phyloP scores from a whole-genome alignment of 2,113 vertebrate genomes.

The Xenotilapia caudafasciata region DNA sequence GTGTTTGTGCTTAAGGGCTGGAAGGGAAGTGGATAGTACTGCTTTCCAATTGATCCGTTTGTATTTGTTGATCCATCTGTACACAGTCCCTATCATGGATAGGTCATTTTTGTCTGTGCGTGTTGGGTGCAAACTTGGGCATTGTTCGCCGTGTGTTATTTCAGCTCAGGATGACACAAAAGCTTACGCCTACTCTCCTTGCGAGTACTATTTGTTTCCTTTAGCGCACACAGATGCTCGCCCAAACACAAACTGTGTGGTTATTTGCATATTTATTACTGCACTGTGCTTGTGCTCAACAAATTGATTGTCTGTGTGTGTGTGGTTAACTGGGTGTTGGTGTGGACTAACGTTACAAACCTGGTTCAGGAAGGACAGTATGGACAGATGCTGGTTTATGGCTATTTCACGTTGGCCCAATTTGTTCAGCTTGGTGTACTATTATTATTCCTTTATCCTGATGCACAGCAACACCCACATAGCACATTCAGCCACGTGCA shows the following conservation, averaged over 20 bases:
- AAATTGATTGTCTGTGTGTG: constrained; percentile 12
- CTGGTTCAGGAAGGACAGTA: constrained; percentile 17
- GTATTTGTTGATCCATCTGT: constrained; percentile 38
- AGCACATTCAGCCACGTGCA: background rate
- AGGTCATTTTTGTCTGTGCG: background rate
- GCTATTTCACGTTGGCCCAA: constrained; percentile 11
- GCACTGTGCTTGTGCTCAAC: constrained; percentile 4
- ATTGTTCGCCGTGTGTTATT: background rate
- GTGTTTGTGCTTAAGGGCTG: background rate
- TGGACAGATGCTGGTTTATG: constrained; percentile 32
- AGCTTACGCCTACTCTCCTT: background rate
- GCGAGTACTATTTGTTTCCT: constrained; percentile 4
- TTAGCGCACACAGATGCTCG: background rate
- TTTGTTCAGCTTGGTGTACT: constrained; percentile 18
- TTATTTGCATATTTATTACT: constrained; percentile 63
- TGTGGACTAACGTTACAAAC: constrained; percentile 5
- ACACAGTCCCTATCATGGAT: constrained; percentile 1
- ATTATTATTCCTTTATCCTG: constrained; percentile 35
- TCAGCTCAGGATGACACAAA: constrained; percentile 4
- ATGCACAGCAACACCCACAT: background rate
- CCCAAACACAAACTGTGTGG: background rate
- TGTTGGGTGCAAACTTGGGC: background rate
- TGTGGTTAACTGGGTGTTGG: constrained; percentile 24
- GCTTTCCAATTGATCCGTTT: constrained; percentile 31
- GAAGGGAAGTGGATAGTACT: background rate